Evolutionary conservation across 2,888 invertebrate genomes (phyloP).

Genomic region (Sepiola atlantica): DNA sequence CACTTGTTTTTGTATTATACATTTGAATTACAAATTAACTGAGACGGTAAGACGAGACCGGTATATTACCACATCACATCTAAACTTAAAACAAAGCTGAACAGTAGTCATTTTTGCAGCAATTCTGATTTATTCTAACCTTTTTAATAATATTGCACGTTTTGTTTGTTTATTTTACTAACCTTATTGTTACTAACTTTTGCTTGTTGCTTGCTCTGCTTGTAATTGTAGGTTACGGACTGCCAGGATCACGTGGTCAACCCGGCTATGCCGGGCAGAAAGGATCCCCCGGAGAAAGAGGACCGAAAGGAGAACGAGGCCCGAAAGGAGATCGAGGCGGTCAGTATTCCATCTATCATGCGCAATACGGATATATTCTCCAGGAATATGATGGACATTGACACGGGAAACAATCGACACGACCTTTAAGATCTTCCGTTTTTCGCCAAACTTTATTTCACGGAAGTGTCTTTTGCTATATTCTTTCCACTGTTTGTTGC

Average conservation of each 20-base stretch:
- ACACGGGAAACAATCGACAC: not conserved
- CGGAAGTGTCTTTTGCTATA: not conserved
- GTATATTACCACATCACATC: no score
- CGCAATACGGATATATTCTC: slow-evolving; percentile 42
- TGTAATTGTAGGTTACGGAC: slow-evolving; percentile 23
- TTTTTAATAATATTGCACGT: not conserved
- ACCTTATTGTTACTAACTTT: not conserved
- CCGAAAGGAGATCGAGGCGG: slow-evolving; percentile 44
- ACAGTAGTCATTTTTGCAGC: no score
- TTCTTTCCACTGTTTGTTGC: not conserved
- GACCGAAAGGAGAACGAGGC: slow-evolving; percentile 38
- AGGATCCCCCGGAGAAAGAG: slow-evolving; percentile 35
- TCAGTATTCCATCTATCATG: slow-evolving; percentile 44
- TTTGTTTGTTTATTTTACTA: not conserved
- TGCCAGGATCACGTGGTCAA: slow-evolving; percentile 40
- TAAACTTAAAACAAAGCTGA: no score
- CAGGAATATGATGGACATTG: slow-evolving; percentile 34
- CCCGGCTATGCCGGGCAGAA: slow-evolving; percentile 40
- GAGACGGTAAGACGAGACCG: no score
- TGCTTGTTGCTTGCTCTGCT: slow-evolving; percentile 6
- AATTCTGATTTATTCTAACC: not conserved
- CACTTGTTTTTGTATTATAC: no score
- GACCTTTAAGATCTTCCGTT: not conserved
- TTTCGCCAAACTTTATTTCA: not conserved
- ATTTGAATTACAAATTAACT: no score